Percentiles rank a stretch among this genome's conserved stretches.
phyloP scores from a whole-genome alignment of 2,888 invertebrate species.

The Bombylius major region DNA sequence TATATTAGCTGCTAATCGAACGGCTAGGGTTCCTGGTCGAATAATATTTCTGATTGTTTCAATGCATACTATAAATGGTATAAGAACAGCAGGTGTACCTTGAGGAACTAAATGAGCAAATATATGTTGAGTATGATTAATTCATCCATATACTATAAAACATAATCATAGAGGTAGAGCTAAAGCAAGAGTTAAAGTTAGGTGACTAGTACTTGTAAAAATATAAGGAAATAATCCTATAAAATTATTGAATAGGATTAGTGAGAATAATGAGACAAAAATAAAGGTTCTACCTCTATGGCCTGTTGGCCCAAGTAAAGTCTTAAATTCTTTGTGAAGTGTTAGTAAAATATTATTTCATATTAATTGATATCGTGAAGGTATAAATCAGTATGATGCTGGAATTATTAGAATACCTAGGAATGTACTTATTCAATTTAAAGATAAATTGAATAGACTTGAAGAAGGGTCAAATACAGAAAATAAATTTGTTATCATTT shows the following conservation, averaged over 20 bases:
- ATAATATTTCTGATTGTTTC: constrained; percentile 62
- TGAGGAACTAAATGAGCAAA: constrained; percentile 55
- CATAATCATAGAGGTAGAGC: constrained; percentile 50
- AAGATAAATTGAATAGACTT: constrained; percentile 38
- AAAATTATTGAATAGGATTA: constrained; percentile 55
- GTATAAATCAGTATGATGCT: constrained; percentile 42
- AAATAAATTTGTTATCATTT: constrained; percentile 57
- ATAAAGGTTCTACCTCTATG: constrained; percentile 42
- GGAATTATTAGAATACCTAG: constrained; percentile 43
- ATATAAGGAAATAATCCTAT: constrained; percentile 57
- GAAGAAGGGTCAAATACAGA: constrained; percentile 53
- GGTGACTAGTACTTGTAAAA: constrained; percentile 54
- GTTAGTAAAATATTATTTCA: constrained; percentile 39
- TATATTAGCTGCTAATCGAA: constrained; percentile 64
- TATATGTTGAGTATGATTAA: constrained; percentile 49
- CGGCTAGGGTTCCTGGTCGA: constrained; percentile 54
- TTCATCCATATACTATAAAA: constrained; percentile 53
- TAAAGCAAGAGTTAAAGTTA: constrained; percentile 45
- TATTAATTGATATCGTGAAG: constrained; percentile 40
- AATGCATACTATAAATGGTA: constrained; percentile 62
- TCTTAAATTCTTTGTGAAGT: constrained; percentile 46
- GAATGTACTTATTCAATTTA: constrained; percentile 49
- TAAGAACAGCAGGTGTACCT: constrained; percentile 49
- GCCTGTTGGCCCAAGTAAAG: constrained; percentile 37
- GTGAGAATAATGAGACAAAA: constrained; percentile 44